Percentiles rank a stretch among this genome's conserved stretches.
Conservation (phyloP, 1,140 invertebrate species). For the Calephelis nemesis region DNA sequence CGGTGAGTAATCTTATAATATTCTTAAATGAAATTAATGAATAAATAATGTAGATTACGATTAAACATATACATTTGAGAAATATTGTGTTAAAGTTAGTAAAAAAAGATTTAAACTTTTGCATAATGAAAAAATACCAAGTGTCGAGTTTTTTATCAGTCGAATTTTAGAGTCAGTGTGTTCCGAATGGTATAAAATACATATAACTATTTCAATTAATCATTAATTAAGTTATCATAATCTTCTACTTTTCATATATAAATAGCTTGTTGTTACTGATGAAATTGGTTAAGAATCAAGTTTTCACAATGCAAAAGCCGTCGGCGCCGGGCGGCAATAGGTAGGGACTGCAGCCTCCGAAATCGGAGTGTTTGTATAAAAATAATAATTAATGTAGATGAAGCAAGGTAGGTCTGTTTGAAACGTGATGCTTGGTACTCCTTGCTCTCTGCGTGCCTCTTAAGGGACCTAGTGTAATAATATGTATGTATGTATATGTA, state of each 20-base stretch:
- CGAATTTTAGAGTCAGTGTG: background rate
- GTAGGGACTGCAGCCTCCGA: background rate
- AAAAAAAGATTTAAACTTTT: background rate
- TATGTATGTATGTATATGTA: too few species aligned
- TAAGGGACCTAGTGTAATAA: too few species aligned
- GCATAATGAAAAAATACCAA: background rate
- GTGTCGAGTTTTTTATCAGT: background rate
- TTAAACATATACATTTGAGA: background rate
- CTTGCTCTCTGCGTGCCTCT: too few species aligned
- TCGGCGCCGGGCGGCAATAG: background rate
- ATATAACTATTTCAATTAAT: conserved; percentile 1
- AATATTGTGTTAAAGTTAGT: conserved; percentile 6
- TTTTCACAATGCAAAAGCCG: background rate
- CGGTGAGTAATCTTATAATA: conserved; percentile 6
- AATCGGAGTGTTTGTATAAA: too few species aligned
- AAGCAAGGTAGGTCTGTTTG: too few species aligned
- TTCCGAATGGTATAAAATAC: background rate
- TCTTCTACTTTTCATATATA: background rate
- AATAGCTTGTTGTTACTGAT: conserved; percentile 1
- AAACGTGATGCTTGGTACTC: too few species aligned
- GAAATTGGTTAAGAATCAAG: background rate
- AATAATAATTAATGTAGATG: too few species aligned
- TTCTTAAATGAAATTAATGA: conserved; percentile 1
- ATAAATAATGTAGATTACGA: conserved; percentile 1
- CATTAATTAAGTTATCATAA: conserved; percentile 2